Conservation (phyloP, 2,113 vertebrate species). For the Lonchura striata region DNA sequence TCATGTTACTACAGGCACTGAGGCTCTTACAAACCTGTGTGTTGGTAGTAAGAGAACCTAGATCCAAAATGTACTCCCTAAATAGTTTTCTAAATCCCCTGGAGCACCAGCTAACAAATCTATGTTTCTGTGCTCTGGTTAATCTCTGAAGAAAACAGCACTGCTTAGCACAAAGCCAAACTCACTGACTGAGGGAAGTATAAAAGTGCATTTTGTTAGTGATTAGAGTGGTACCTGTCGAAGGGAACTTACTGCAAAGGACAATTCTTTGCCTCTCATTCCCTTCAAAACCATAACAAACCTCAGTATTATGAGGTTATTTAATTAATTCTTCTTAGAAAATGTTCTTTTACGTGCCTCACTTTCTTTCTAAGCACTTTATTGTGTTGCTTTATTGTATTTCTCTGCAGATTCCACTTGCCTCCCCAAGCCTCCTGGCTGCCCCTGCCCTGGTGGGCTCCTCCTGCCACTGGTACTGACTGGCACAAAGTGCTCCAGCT, state of each 20-base stretch:
- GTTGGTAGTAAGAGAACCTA: background rate
- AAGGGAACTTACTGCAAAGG: background rate
- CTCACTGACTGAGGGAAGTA: background rate
- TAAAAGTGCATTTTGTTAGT: background rate
- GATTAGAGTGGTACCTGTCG: background rate
- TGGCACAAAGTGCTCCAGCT: background rate
- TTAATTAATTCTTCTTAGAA: background rate
- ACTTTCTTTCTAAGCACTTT: background rate
- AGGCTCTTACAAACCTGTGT: background rate
- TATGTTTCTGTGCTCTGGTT: background rate
- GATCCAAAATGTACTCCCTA: background rate
- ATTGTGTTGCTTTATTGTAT: rapidly evolving
- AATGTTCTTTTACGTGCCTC: background rate
- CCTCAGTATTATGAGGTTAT: background rate
- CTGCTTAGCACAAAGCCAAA: background rate
- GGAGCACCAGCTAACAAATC: background rate
- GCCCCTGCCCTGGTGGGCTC: background rate
- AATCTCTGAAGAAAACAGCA: background rate
- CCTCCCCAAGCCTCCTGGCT: background rate
- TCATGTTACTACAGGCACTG: background rate
- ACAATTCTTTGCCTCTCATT: background rate
- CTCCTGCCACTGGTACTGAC: background rate
- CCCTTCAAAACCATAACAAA: background rate
- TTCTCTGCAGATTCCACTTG: background rate
- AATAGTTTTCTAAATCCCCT: background rate